Percentiles rank a stretch among this genome's conserved stretches.
These are phyloP conservation scores for Amphiprion ocellaris DNA, from an alignment of 2,113 vertebrate genomes.

Conservation along the genomic window DNA sequence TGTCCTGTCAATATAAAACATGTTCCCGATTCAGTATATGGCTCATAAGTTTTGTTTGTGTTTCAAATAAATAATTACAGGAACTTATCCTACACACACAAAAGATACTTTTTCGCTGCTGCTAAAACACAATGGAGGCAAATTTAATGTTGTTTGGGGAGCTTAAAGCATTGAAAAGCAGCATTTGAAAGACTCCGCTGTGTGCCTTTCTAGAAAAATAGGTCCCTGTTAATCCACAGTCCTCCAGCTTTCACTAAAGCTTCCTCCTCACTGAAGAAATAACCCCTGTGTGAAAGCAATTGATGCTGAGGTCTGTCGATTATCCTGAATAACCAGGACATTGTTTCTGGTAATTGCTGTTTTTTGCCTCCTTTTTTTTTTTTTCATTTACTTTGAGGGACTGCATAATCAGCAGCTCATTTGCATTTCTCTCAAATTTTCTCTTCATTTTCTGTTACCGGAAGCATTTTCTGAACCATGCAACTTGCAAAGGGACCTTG, in stretches of 20 bases:
- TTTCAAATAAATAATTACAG: not conserved
- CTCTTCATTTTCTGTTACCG: constrained; percentile 37
- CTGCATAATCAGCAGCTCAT: constrained; percentile 67
- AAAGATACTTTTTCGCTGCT: not conserved
- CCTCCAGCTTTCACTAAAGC: constrained; percentile 31
- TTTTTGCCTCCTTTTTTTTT: not conserved
- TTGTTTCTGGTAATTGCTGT: constrained; percentile 71
- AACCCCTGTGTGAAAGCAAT: constrained; percentile 30
- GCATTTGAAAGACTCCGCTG: constrained; percentile 38
- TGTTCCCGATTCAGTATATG: not conserved
- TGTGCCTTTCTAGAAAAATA: constrained; percentile 11
- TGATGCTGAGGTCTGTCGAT: constrained; percentile 56
- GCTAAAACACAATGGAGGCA: constrained; percentile 3
- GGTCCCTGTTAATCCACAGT: constrained; percentile 40
- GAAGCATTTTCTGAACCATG: constrained; percentile 30
- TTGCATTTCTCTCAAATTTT: constrained; percentile 50
- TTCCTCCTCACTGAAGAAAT: constrained; percentile 13
- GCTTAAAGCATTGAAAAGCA: constrained; percentile 27
- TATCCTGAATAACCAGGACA: constrained; percentile 46
- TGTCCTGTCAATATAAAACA: not conserved
- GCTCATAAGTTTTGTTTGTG: not conserved
- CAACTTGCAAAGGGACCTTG: constrained; percentile 31
- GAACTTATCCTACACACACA: not conserved
- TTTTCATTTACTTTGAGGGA: constrained; percentile 57
- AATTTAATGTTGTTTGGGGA: constrained; percentile 26